Conservation (phyloP, 2,888 invertebrate species). For the Lepetodrilus schrolli region DNA sequence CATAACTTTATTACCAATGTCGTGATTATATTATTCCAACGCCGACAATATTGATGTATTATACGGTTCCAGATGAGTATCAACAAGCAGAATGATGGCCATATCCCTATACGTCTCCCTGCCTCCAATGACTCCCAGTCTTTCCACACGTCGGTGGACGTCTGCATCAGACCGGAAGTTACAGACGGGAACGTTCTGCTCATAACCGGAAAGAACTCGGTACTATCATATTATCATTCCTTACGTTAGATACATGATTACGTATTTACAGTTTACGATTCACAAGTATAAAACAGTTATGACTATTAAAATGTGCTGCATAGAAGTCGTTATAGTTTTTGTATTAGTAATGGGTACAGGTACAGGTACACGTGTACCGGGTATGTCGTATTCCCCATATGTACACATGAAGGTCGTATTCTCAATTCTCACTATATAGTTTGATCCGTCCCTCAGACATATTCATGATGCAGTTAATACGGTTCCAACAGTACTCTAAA, state of each 20-base stretch:
- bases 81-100: not conserved
- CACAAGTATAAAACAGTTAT: not conserved
- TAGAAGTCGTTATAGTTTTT: too few species aligned
- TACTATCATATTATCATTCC: conserved; percentile 9
- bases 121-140: not conserved
- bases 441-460: too few species aligned
- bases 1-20: too few species aligned
- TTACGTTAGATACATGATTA: not conserved
- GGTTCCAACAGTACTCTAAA: too few species aligned
- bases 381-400: too few species aligned
- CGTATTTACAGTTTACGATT: not conserved
- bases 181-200: conserved; percentile 36
- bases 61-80: not conserved
- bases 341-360: too few species aligned
- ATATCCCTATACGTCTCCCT: not conserved
- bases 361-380: too few species aligned
- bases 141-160: conserved; percentile 35
- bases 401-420: too few species aligned
- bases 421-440: too few species aligned
- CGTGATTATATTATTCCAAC: too few species aligned
- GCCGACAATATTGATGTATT: not conserved
- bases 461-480: too few species aligned
- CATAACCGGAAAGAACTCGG: conserved; percentile 42
- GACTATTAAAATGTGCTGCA: too few species aligned
- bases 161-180: conserved; percentile 38